Evolutionary conservation across 2,113 vertebrate species (phyloP), one percentile per base, ranked within the genome.

Genomic region (Alethe castanea): DNA sequence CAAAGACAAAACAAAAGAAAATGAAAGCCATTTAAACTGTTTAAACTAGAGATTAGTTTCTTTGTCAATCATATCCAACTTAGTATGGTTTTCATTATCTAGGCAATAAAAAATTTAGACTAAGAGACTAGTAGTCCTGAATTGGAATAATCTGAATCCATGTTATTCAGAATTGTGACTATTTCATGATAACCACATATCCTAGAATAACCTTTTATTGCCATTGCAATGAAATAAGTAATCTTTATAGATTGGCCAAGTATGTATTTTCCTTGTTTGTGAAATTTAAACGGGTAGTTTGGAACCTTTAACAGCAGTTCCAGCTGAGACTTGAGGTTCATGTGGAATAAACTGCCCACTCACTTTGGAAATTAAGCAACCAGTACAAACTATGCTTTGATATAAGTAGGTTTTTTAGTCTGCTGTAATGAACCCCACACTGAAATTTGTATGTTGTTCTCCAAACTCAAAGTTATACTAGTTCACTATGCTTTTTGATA

Each of bases 111-210:
- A 93, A 42, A 82, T 94, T 96, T 76, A 96, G 42, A 84, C 28
- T 86, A 70, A 85, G 22, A 25, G 65, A 86, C 15, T 62, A 14
- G 38, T 73, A 93, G 19, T 92, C 61, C 62, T 92, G 50, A 93
- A 66, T 36, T 94, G 72, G 62, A 88, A 81, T 85, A 80, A 35
- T 94, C 38, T 95, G 57, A 97, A 59, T 38, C 53, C 42, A 61
- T 80, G 50, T 80, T 20, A 69, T 92, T 53, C 11, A 88, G 45
- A 25, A n/a, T 18, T 79, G 42, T 88, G 74, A 94, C 77, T 95
- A 81, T 90, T 97, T 97, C 94, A 94, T 83, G 61, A 95, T 59
- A 95, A 95, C 82, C 73, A 80, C 87, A 88, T 94, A 96, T 81
- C 92, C 96, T 95, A 87, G 70, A 97, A 96, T 89, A 96, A 95